Evolutionary conservation across 1,140 invertebrate genomes (phyloP), one percentile per base, ranked within the genome.

Genomic region (Heliconius congener): DNA sequence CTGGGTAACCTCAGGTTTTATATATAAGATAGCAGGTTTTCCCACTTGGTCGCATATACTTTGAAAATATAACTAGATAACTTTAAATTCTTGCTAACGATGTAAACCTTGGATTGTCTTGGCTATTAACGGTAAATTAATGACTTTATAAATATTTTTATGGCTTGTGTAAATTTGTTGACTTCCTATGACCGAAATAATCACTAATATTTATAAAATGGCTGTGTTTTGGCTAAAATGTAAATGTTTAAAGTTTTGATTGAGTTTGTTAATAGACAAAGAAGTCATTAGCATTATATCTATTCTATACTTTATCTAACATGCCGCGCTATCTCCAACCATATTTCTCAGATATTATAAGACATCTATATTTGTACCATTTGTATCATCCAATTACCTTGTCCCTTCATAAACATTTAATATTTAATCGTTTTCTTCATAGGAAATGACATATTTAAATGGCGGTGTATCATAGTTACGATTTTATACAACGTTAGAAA

Each of bases 1-100:
- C 79, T 86, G 85, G 87, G 83, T 84, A 86, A 80, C 86, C 86
- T 90, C 85, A 84, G 80, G 76, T 87, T 86, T 87, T 84, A 87
- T 87, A 84, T 66, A 66, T 66, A 79, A 81, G 75, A 78, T 50
- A 78, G 71, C 81, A 81, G 81, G 81, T 83, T 85, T 80, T 76
- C 74, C 71, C 76, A 84, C 79, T 80, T 81, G 52, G n/a, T 60
- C 23, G 60, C 18, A 71, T 52, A 79, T 71, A 75, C 73, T 50
- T 70, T 70, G 60, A 66, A 30, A 66, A 66, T 66, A 30, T 27
- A 27, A 13, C 57, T 60, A 60, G 57, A 60, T 60, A 27, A 27
- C 60, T 66, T 66, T 30, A 66, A 66, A 66, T 66, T 66, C 60
- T 66, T 66, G 60, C 60, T 66, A 66, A 66, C 60, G 60, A 66